Percentiles rank a stretch among this genome's conserved stretches.
Conservation (phyloP, 1,140 invertebrate genomes). For the Lordiphosa mommai region DNA sequence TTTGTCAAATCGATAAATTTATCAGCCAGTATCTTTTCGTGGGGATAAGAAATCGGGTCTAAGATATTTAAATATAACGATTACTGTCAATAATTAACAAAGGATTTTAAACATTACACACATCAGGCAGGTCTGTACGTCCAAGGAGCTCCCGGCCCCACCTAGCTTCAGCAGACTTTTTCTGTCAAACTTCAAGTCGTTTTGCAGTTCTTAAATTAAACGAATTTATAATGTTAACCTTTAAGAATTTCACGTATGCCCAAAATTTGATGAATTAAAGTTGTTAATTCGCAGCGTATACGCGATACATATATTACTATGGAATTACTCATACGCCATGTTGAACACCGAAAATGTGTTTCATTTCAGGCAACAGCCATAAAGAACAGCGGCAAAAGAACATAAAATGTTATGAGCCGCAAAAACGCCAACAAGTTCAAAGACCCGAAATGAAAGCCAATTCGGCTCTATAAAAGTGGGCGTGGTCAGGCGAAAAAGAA, state of each 20-base stretch:
- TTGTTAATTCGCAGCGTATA: constrained; percentile 15
- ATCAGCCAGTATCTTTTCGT: no score
- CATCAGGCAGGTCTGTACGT: no score
- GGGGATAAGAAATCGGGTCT: no score
- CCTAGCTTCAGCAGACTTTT: no score
- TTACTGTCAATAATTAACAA: no score
- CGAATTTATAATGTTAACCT: background rate
- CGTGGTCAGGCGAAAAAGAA: constrained; percentile 13
- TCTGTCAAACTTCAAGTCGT: no score
- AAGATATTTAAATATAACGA: no score
- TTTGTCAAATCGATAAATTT: no score
- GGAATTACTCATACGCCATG: constrained; percentile 49
- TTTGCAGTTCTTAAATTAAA: background rate
- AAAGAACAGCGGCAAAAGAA: constrained; percentile 33
- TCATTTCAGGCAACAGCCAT: constrained; percentile 56
- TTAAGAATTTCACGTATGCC: no score
- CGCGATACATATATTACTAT: constrained; percentile 28
- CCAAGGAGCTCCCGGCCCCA: no score
- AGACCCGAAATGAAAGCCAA: constrained; percentile 36
- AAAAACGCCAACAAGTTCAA: constrained; percentile 67
- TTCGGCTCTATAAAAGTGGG: constrained; percentile 20
- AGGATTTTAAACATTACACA: no score
- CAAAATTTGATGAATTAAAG: constrained; percentile 16
- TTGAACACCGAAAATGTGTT: constrained; percentile 46
- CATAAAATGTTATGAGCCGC: constrained; percentile 64